Conservation (phyloP, 2,113 vertebrate genomes). For the Ivindomyrus marchei region DNA sequence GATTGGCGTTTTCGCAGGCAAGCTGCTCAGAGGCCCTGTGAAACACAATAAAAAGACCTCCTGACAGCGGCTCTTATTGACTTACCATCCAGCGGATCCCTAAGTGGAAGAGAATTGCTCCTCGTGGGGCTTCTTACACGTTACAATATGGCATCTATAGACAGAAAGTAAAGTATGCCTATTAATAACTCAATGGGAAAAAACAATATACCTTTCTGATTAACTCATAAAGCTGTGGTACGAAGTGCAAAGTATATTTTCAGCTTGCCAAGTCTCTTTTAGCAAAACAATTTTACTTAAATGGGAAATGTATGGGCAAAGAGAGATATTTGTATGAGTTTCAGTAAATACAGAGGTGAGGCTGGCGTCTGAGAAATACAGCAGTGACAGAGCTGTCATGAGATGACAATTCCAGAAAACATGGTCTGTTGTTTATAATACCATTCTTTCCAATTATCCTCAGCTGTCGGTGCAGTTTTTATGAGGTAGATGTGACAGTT, state of each 20-base stretch:
- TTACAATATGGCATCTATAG: constrained; percentile 27
- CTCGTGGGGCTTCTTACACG: constrained; percentile 36
- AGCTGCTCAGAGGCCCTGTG: constrained; percentile 23
- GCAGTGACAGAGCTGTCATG: constrained; percentile 37
- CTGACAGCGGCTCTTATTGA: constrained; percentile 38
- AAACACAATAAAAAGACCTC: constrained; percentile 30
- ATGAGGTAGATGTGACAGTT: too few species aligned
- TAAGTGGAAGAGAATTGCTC: constrained; percentile 34
- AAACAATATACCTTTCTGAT: constrained; percentile 20
- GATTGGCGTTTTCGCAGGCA: constrained; percentile 19
- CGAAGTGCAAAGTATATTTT: constrained; percentile 35
- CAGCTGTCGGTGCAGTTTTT: too few species aligned
- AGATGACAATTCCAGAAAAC: constrained; percentile 11
- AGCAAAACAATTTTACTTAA: constrained; percentile 46
- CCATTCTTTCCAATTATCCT: too few species aligned
- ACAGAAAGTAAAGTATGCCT: constrained; percentile 16
- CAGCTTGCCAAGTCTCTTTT: constrained; percentile 45
- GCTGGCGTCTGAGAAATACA: constrained; percentile 32
- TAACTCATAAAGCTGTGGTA: constrained; percentile 41
- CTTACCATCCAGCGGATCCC: constrained; percentile 34
- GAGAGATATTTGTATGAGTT: constrained; percentile 19
- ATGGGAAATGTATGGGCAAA: constrained; percentile 19
- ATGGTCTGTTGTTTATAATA: constrained; percentile 26
- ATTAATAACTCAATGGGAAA: constrained; percentile 9
- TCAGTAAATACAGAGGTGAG: constrained; percentile 22